Evolutionary conservation across 1,140 invertebrate genomes (phyloP).

Genomic region (Rhysida immarginata): DNA sequence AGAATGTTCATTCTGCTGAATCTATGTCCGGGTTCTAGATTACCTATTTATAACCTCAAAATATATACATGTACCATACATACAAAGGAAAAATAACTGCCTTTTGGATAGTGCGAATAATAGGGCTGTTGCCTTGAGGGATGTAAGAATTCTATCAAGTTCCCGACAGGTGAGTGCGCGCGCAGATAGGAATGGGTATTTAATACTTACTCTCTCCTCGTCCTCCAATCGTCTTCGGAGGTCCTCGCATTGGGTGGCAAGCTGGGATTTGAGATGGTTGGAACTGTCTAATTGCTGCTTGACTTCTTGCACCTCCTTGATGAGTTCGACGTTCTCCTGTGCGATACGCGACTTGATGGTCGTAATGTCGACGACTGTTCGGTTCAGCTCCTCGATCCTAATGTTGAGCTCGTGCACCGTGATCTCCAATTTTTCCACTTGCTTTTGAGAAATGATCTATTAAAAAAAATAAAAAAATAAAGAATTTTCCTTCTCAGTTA

Average conservation of each 20-base stretch:
- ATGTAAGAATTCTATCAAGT: no score
- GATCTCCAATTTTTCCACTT: constrained; percentile 76
- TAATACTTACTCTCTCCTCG: constrained; percentile 70
- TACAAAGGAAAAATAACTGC: no score
- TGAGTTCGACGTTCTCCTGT: constrained; percentile 83
- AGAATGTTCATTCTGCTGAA: no score
- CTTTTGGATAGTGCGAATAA: no score
- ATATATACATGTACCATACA: no score
- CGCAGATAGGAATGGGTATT: no score
- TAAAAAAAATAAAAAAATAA: constrained; percentile 12
- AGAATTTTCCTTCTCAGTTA: no score
- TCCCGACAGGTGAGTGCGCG: no score
- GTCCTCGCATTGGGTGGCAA: constrained; percentile 79
- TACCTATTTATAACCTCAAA: no score
- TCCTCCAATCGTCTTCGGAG: constrained; percentile 82
- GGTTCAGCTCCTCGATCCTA: constrained; percentile 88
- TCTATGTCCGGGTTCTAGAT: no score
- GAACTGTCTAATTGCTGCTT: constrained; percentile 88
- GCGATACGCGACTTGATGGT: constrained; percentile 73
- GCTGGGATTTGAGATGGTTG: constrained; percentile 70
- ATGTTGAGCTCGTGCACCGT: constrained; percentile 74
- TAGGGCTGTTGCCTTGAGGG: no score
- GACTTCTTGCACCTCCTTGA: constrained; percentile 84
- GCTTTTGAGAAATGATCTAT: constrained; percentile 59
- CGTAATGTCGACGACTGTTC: constrained; percentile 85